Evolutionary conservation across 2,113 vertebrate genomes (phyloP), one percentile per base, ranked within the genome.

Genomic region (Serinus canaria): DNA sequence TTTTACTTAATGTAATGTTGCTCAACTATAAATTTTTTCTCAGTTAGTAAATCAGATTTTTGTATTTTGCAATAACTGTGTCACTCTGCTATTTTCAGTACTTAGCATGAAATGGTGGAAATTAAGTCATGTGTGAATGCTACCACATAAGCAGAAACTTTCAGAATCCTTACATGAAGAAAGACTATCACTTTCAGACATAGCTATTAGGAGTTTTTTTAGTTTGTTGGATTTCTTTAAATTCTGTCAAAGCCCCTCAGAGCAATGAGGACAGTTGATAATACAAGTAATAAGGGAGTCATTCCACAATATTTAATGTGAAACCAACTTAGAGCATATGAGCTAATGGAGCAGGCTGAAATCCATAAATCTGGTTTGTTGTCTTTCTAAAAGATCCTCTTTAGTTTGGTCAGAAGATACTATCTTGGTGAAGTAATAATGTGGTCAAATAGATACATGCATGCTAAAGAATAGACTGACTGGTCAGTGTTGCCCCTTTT

Each of bases 231-330:
- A 66, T 93, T 92, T 93, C 80, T 89, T 62, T 70, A 94, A 95
- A 87, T 89, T 93, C 93, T 89, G 30, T 79, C 77, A 97, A 66
- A 96, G 44, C 74, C 76, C 24, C 35, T 95, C 46, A 49, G 64
- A 83, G 41, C 30, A 60, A 47, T 68, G n/a, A 46, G 31, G 21
- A 41, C 28, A 24, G 13, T 25, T 94, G 58, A 64, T 79, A 85
- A 79, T 75, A 18, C 11, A 70, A 83, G 39, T 47, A 70, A 25
- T 84, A 67, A 62, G 69, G 86, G 23, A 70, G 39, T 78, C 7
- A 87, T 96, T 64, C 72, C 39, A 24, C 16, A 60, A 78, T 73
- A 84, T 56, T 74, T 73, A 52, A 33, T 70, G 50, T 44, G 59
- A 70, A 94, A 78, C 39, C n/a, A 82, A 9, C 37, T 63, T 46